Evolutionary conservation across 2,113 vertebrate species (phyloP).

Genomic region (Toxotes jaculatrix): DNA sequence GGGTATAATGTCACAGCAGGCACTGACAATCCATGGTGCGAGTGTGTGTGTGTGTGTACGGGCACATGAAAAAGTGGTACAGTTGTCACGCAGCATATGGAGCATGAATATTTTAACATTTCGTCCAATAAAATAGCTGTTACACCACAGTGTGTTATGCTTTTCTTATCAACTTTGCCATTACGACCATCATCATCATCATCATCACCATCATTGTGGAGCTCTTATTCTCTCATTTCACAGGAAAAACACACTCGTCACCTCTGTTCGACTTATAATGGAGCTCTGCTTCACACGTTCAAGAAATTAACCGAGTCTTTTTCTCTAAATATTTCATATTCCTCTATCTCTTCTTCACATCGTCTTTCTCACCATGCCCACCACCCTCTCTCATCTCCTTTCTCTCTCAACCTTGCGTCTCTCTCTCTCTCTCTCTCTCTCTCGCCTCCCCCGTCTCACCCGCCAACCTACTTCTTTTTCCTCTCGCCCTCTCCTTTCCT

Average conservation of each 20-base stretch:
- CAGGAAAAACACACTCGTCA: slow-evolving; percentile 41
- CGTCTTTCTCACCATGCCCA: slow-evolving; percentile 24
- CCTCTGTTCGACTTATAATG: slow-evolving; percentile 40
- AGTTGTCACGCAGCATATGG: slow-evolving; percentile 46
- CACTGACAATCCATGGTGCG: slow-evolving; percentile 17
- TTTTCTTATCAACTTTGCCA: slow-evolving; percentile 41
- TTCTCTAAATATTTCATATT: slow-evolving; percentile 64
- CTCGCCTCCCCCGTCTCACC: slow-evolving; percentile 33
- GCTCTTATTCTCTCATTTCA: slow-evolving; percentile 18
- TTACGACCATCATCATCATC: slow-evolving; percentile 41
- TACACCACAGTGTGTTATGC: slow-evolving; percentile 35
- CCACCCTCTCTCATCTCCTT: neutral
- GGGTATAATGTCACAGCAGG: slow-evolving; percentile 59
- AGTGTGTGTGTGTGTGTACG: neutral
- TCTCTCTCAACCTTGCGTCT: neutral
- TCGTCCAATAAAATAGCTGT: slow-evolving; percentile 45
- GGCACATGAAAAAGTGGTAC: neutral
- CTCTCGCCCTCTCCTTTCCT: slow-evolving; percentile 38
- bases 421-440: neutral
- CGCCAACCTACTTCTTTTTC: slow-evolving; percentile 21
- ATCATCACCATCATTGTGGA: slow-evolving; percentile 42
- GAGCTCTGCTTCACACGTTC: slow-evolving; percentile 33
- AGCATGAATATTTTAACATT: slow-evolving; percentile 65
- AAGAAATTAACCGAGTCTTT: slow-evolving; percentile 45
- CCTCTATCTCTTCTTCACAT: slow-evolving; percentile 40